Conservation (phyloP, 2,888 invertebrate genomes). For the Eristalis arbustorum region DNA sequence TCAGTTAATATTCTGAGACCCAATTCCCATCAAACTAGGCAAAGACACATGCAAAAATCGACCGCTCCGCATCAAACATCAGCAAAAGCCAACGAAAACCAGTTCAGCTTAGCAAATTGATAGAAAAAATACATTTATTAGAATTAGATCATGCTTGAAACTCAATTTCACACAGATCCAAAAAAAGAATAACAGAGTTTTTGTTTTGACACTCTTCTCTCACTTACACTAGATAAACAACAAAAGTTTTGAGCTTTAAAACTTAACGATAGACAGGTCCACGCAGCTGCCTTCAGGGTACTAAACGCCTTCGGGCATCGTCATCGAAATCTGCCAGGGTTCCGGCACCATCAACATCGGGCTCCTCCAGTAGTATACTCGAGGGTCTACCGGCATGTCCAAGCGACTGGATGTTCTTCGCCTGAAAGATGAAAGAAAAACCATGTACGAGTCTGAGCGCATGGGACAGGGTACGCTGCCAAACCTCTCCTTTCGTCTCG, state of each 20-base stretch:
- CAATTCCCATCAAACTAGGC: too few relatives aligned
- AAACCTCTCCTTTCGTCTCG: slow-evolving; percentile 71
- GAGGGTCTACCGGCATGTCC: slow-evolving; percentile 37
- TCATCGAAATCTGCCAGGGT: slow-evolving; percentile 74
- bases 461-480: background rate
- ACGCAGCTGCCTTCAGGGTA: slow-evolving; percentile 73
- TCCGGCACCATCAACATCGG: slow-evolving; percentile 73
- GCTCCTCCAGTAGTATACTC: slow-evolving; percentile 67
- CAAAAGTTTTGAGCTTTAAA: background rate
- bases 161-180: background rate
- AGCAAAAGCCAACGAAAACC: too few relatives aligned
- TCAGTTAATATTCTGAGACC: too few relatives aligned
- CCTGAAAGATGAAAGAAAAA: slow-evolving; percentile 25
- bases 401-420: slow-evolving; percentile 34
- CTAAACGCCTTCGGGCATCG: slow-evolving; percentile 76
- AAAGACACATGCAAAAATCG: too few relatives aligned
- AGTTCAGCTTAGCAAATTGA: background rate
- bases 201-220: background rate
- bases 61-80: too few relatives aligned
- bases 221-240: background rate
- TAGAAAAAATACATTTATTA: background rate
- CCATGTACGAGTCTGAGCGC: background rate
- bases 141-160: background rate
- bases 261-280: background rate
- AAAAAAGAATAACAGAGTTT: background rate